These are phyloP conservation scores for Darevskia nairensis DNA, from an alignment of 2,797 vertebrate genomes.

Conservation along the genomic window DNA sequence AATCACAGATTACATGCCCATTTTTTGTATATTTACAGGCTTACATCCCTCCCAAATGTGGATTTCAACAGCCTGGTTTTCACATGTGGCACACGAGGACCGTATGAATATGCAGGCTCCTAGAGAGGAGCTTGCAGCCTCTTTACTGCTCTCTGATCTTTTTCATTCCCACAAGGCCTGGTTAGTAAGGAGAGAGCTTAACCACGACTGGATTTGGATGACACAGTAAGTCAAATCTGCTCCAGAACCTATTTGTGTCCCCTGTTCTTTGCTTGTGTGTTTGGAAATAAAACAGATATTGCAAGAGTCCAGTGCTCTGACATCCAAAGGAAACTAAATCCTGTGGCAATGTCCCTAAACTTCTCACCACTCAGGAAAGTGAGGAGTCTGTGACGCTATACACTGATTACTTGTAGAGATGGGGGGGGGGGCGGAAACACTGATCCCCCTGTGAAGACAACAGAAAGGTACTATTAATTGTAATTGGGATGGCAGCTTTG, in stretches of 20 bases:
- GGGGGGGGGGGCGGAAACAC: background rate
- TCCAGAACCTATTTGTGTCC: background rate
- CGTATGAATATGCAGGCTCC: background rate
- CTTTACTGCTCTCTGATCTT: background rate
- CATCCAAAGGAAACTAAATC: background rate
- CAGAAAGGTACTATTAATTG: constrained; percentile 11
- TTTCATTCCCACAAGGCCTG: background rate
- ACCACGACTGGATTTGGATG: too few relatives aligned
- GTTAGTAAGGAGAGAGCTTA: too few relatives aligned
- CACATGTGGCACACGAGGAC: too few relatives aligned
- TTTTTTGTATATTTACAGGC: background rate
- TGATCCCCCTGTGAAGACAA: constrained; percentile 34
- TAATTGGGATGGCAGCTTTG: constrained; percentile 37
- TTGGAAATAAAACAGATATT: constrained; percentile 6
- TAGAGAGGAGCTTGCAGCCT: background rate
- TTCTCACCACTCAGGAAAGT: background rate
- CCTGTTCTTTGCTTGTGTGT: background rate
- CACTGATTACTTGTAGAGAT: background rate
- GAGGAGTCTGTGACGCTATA: background rate
- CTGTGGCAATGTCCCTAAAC: background rate
- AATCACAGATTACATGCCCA: background rate
- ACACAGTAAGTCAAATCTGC: background rate
- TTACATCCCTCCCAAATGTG: background rate
- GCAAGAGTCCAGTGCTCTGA: background rate
- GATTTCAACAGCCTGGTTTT: too few relatives aligned